Conservation (phyloP, 2,888 invertebrate species). For the Drosophila paranaensis region DNA sequence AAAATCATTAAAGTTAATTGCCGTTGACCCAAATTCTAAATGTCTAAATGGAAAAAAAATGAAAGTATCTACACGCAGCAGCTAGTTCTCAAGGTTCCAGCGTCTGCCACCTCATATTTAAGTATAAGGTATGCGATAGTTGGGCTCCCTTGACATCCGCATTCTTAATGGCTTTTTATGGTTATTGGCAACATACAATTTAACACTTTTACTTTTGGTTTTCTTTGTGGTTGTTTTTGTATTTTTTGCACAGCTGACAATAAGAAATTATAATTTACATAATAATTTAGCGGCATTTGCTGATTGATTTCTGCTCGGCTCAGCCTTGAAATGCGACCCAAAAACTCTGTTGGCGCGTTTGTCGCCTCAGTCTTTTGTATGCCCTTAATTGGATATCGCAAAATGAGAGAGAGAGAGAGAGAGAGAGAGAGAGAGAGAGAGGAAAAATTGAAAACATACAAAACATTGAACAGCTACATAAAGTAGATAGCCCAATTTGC, state of each 20-base stretch:
- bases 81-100: not conserved
- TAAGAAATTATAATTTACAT: constrained; percentile 69
- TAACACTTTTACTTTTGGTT: constrained; percentile 71
- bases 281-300: constrained; percentile 59
- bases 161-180: constrained; percentile 48
- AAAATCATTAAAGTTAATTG: constrained; percentile 13
- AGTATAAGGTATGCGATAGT: constrained; percentile 20
- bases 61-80: constrained; percentile 17
- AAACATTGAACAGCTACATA: constrained; percentile 43
- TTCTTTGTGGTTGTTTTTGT: not conserved
- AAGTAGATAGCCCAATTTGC: constrained; percentile 52
- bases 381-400: constrained; percentile 62
- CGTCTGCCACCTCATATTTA: not conserved
- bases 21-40: constrained; percentile 11
- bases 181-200: constrained; percentile 39
- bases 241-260: constrained; percentile 26
- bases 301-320: constrained; percentile 65
- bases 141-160: constrained; percentile 3
- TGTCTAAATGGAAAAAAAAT: constrained; percentile 2
- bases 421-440: not conserved
- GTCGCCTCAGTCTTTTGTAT: constrained; percentile 67
- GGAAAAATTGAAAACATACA: constrained; percentile 43
- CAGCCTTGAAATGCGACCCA: constrained; percentile 37
- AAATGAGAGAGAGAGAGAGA: not conserved
- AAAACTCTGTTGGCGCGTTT: constrained; percentile 43